These are phyloP conservation scores for Lasioglossum baleicum DNA, from an alignment of 1,140 invertebrate genomes.

Conservation along the genomic window DNA sequence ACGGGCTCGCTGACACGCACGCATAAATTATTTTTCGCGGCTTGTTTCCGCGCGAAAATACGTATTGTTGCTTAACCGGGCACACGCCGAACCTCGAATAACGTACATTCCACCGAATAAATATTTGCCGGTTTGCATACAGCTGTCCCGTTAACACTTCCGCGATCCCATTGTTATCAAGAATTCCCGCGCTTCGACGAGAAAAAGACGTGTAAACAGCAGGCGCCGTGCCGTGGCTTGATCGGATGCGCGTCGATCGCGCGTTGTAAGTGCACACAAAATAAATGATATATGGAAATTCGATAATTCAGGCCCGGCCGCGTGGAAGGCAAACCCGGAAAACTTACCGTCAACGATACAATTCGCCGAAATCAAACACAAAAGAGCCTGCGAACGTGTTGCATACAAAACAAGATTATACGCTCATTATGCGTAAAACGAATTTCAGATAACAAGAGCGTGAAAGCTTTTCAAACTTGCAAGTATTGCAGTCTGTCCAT, in stretches of 20 bases:
- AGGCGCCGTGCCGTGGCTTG: not conserved
- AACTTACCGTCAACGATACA: too few relatives aligned
- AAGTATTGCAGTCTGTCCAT: too few relatives aligned
- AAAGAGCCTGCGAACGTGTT: too few relatives aligned
- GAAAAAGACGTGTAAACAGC: not conserved
- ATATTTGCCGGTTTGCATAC: constrained; percentile 11
- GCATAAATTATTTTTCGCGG: constrained; percentile 55
- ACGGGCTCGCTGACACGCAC: not conserved
- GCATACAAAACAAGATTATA: too few relatives aligned
- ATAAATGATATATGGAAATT: too few relatives aligned
- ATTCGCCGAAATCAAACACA: too few relatives aligned
- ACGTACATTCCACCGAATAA: not conserved
- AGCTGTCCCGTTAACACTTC: not conserved
- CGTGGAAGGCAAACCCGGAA: not conserved
- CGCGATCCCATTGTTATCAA: not conserved
- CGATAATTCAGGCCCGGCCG: too few relatives aligned
- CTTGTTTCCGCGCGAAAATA: constrained; percentile 35
- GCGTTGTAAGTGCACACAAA: too few relatives aligned
- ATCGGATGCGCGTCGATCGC: not conserved
- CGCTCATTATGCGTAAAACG: too few relatives aligned
- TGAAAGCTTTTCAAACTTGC: too few relatives aligned
- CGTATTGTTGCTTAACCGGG: constrained; percentile 35
- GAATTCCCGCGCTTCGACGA: too few relatives aligned
- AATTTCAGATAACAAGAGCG: too few relatives aligned
- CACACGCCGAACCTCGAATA: not conserved